Base-by-base conservation (phyloP, 1,140 invertebrate genomes). In the Drosophila navojoa region DNA sequence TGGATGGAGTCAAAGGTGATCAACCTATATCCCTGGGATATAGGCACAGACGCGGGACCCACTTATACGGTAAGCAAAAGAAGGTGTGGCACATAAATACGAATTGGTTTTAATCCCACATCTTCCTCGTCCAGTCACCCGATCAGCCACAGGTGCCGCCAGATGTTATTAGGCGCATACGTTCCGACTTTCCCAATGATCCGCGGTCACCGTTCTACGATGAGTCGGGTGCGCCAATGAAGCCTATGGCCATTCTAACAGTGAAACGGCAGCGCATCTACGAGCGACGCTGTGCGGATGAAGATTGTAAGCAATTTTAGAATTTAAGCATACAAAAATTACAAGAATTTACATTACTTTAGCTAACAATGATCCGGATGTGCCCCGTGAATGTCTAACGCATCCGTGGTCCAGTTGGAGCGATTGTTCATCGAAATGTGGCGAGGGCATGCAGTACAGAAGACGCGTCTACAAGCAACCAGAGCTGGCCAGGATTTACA, bases 21-120 rank as follows among this genome's bases (percentile, higher is more conserved):
- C n/a, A 97, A 98, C 91, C 93, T 99, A 16, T 99, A 97, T 91
- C 99, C 99, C 0, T 99, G 96, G 94, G 99, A 99, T 93, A 97
- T 97, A 29, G 99, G 99, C 0, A 99, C 98, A 0, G 98, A 99
- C 91, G 96, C 95, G 79, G 98, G 99, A 1, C 94, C 97, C 15
- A 96, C 95, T 38, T 99, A 99, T 91, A 95, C 96, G 91, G 98
- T 98, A 92, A 93, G 93, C 92, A 67, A 53, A 35, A 29, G 5
- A 29, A 15, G 10, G 27, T 1, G 7, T 29, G 25, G 25, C 5
- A 11, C 2, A 5, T 4, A 11, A 54, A 54, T 29, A 5, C 2
- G 19, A 29, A 29, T 29, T 6, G 5, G 5, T 5, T 19, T 67
- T 58, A 44, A 38, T 50, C 9, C n/a, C 6, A 10, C 0, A 32